phyloP scores from a whole-genome alignment of 2,888 invertebrate species.

The Therioaphis trifolii region DNA sequence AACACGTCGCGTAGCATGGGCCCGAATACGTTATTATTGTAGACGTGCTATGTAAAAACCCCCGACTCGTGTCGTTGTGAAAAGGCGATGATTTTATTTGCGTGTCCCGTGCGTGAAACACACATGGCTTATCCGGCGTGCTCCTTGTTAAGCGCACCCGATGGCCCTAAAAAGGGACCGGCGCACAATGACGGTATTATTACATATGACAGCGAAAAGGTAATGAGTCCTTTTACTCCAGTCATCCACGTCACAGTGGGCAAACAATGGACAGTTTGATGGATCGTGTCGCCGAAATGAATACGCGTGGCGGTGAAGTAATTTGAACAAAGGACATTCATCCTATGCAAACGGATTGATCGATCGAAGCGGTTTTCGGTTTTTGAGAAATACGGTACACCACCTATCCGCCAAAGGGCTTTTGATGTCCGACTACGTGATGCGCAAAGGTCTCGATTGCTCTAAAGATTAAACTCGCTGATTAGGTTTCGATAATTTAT shows the following conservation, averaged over 20 bases:
- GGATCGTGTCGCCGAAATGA: not conserved
- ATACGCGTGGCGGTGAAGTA: not conserved
- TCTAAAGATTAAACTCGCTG: not conserved
- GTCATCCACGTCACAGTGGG: not conserved
- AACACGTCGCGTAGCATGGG: too few species aligned
- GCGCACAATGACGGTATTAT: conserved; percentile 33
- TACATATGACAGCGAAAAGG: conserved; percentile 16
- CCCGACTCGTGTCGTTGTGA: not conserved
- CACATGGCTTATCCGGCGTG: not conserved
- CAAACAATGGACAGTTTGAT: conserved; percentile 33
- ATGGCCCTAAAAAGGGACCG: not conserved
- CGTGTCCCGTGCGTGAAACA: not conserved
- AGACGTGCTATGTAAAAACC: too few species aligned
- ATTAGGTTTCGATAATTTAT: too few species aligned
- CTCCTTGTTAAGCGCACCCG: not conserved
- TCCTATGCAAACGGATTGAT: conserved; percentile 38
- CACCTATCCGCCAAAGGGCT: not conserved
- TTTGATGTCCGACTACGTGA: not conserved
- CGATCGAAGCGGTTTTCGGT: not conserved
- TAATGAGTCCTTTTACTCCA: conserved; percentile 31
- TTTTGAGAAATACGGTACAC: not conserved
- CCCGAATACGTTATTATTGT: too few species aligned
- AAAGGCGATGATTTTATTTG: not conserved
- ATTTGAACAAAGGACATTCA: conserved; percentile 24
- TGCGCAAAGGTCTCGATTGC: not conserved